A percentile compares a stretch with the other conserved stretches of the same genome.
Evolutionary conservation across 2,797 vertebrate genomes (phyloP).

Genomic region (Odontamblyopus lacepedii): DNA sequence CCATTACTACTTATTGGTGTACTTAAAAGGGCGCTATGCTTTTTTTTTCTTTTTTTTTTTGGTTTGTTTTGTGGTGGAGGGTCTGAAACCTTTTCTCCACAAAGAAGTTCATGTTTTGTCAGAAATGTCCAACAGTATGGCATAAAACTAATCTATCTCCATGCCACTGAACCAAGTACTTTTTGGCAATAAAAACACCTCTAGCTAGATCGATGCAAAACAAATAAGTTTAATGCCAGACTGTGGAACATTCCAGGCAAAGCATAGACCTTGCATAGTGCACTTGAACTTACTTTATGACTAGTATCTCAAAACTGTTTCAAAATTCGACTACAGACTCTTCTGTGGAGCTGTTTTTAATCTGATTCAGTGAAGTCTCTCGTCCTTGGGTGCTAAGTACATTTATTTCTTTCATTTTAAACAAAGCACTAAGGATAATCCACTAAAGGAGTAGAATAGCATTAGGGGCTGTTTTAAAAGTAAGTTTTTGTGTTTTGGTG

Average conservation of each 20-base stretch:
- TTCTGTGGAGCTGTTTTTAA: background rate
- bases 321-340: background rate
- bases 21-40: no score
- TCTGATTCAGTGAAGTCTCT: background rate
- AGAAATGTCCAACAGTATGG: background rate
- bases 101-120: background rate
- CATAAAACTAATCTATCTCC: background rate
- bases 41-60: no score
- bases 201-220: background rate
- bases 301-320: background rate
- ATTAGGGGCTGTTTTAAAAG: conserved; percentile 17
- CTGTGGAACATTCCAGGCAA: background rate
- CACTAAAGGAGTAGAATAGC: conserved; percentile 7
- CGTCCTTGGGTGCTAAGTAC: conserved; percentile 2
- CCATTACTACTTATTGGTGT: no score
- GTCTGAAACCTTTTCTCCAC: background rate
- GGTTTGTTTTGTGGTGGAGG: no score
- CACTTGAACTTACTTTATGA: background rate
- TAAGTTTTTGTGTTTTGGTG: conserved; percentile 33
- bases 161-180: no score
- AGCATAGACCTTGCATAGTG: background rate
- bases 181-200: background rate
- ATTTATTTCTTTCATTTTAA: conserved; percentile 14
- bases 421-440: conserved; percentile 3
- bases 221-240: background rate